Evolutionary conservation across 2,797 vertebrate genomes (phyloP).

Genomic region (Monodelphis domestica): DNA sequence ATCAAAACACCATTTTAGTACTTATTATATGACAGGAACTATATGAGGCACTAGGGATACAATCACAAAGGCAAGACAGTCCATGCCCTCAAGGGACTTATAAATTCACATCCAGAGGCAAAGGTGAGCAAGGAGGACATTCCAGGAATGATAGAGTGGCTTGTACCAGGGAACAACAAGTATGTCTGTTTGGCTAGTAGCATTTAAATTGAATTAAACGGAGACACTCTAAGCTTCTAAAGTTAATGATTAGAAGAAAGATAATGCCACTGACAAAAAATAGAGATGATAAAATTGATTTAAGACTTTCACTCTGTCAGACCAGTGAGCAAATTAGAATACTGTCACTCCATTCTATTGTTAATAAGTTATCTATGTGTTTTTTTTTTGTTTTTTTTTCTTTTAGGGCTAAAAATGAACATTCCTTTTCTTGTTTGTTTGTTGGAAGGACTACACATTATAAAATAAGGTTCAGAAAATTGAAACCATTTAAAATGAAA

Average conservation of each 20-base stretch:
- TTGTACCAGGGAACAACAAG: not conserved
- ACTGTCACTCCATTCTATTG: conserved; percentile 34
- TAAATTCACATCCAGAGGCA: not conserved
- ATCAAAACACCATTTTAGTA: not conserved
- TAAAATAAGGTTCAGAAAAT: not conserved
- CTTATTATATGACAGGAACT: not conserved
- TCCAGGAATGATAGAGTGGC: not conserved
- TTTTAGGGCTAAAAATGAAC: not conserved
- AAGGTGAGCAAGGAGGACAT: not conserved
- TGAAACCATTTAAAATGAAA: conserved; percentile 1
- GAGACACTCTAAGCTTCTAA: not conserved
- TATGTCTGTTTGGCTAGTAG: not conserved
- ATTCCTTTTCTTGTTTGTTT: not conserved
- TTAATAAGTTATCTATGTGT: not conserved
- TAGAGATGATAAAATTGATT: conserved; percentile 3
- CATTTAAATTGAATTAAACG: not conserved
- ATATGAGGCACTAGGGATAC: not conserved
- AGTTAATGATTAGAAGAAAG: not conserved
- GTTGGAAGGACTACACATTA: not conserved
- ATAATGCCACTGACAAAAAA: not conserved
- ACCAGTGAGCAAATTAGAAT: conserved; percentile 23
- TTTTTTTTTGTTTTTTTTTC: too few relatives aligned
- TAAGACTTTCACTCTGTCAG: conserved; percentile 31
- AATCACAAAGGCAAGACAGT: not conserved
- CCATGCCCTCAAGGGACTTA: not conserved